These are phyloP conservation scores for Rallus crepitans DNA, from an alignment of 2,797 vertebrate genomes.

Conservation along the genomic window DNA sequence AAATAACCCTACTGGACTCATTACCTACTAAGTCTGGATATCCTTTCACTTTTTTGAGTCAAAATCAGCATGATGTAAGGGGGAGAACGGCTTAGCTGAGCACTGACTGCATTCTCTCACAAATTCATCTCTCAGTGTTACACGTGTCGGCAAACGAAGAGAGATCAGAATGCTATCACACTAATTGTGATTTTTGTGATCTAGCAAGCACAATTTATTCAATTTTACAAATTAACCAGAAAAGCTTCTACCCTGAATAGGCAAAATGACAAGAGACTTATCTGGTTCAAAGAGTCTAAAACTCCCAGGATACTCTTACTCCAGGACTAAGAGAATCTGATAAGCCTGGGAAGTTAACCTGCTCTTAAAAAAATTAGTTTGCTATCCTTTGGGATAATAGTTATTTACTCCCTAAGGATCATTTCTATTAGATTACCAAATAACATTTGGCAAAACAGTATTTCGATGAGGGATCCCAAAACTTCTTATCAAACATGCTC, in stretches of 20 bases:
- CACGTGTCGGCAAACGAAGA: background rate
- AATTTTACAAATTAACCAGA: background rate
- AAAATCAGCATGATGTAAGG: background rate
- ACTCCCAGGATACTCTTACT: background rate
- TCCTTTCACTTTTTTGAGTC: background rate
- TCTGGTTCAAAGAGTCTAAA: background rate
- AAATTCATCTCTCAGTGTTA: background rate
- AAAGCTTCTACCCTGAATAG: background rate
- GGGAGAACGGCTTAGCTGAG: background rate
- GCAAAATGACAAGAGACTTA: background rate
- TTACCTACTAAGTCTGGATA: background rate
- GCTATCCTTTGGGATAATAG: background rate
- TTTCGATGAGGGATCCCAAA: background rate
- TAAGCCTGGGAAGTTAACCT: background rate
- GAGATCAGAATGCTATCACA: background rate
- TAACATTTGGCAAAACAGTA: background rate
- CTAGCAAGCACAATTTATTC: background rate
- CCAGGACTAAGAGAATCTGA: background rate
- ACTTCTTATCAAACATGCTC: background rate
- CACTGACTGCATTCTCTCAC: background rate
- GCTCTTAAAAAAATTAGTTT: background rate
- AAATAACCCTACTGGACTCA: background rate
- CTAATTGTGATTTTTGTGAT: background rate
- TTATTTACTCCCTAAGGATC: background rate
- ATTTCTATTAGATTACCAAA: background rate